Evolutionary conservation across 1,140 invertebrate species (phyloP).

Genomic region (Sarcophaga bullata): DNA sequence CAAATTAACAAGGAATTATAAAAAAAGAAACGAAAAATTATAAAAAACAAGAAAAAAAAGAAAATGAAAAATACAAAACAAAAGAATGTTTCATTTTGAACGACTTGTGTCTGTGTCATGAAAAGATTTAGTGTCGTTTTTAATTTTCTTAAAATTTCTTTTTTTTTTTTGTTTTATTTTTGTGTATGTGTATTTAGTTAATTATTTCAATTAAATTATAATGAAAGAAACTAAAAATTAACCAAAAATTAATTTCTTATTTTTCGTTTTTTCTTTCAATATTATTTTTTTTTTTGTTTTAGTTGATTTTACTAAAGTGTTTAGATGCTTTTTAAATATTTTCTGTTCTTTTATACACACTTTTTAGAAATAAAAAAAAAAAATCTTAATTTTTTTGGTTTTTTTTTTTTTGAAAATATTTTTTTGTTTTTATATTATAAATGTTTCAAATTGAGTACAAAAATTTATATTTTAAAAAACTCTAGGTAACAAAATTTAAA

Average conservation of each 20-base stretch:
- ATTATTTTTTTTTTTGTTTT: neutral
- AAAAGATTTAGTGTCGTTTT: conserved; percentile 41
- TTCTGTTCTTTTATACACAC: conserved; percentile 7
- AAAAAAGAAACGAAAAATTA: neutral
- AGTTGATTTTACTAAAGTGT: neutral
- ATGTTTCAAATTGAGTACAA: conserved; percentile 9
- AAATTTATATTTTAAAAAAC: conserved; percentile 1
- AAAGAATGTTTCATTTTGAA: conserved; percentile 4
- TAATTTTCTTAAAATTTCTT: neutral
- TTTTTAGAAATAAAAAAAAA: conserved; percentile 7
- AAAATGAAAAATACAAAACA: neutral
- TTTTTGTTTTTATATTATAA: neutral
- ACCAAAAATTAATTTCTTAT: neutral
- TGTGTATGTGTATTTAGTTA: conserved; percentile 37
- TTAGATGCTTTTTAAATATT: conserved; percentile 36
- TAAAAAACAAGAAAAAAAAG: neutral
- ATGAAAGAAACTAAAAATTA: no score
- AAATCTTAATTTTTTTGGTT: neutral
- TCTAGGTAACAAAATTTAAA: conserved; percentile 6
- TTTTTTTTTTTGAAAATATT: neutral
- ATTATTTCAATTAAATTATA: neutral
- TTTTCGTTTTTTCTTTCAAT: neutral
- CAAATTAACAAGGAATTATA: neutral
- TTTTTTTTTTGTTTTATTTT: neutral
- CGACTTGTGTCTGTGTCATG: conserved; percentile 30